Evolutionary conservation across 2,113 vertebrate genomes (phyloP).

Genomic region (Saccopteryx leptura): DNA sequence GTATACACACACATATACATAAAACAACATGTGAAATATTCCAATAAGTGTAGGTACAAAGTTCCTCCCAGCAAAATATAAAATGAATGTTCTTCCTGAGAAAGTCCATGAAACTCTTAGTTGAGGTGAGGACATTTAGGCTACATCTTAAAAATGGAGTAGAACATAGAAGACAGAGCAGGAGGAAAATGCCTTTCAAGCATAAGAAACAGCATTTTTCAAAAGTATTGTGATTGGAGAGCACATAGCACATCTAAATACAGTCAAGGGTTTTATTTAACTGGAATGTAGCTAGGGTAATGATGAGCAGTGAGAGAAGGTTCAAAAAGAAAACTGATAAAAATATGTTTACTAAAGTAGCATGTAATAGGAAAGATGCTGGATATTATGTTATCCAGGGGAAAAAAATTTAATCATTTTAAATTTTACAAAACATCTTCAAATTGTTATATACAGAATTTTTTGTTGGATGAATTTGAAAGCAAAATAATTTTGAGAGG

Average conservation of each 20-base stretch:
- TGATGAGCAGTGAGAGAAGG: not conserved
- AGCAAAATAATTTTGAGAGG: not conserved
- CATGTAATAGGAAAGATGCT: not conserved
- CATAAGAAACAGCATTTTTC: not conserved
- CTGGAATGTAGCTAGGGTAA: not conserved
- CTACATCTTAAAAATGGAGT: not conserved
- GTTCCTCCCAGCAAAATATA: not conserved
- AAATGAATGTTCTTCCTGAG: not conserved
- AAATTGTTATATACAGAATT: not conserved
- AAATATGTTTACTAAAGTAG: not conserved
- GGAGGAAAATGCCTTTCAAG: not conserved
- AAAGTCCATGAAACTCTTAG: not conserved
- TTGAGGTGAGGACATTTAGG: not conserved
- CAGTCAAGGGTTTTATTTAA: not conserved
- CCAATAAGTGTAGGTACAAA: not conserved
- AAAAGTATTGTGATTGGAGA: not conserved
- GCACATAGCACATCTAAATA: not conserved
- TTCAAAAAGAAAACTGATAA: not conserved
- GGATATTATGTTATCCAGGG: not conserved
- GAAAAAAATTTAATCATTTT: not conserved
- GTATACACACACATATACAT: no score
- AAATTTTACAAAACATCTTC: not conserved
- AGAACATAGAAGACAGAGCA: not conserved
- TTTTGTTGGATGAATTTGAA: not conserved
- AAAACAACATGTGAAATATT: not conserved